phyloP scores from a whole-genome alignment of 2,113 vertebrate genomes.

The Madoqua kirkii region DNA sequence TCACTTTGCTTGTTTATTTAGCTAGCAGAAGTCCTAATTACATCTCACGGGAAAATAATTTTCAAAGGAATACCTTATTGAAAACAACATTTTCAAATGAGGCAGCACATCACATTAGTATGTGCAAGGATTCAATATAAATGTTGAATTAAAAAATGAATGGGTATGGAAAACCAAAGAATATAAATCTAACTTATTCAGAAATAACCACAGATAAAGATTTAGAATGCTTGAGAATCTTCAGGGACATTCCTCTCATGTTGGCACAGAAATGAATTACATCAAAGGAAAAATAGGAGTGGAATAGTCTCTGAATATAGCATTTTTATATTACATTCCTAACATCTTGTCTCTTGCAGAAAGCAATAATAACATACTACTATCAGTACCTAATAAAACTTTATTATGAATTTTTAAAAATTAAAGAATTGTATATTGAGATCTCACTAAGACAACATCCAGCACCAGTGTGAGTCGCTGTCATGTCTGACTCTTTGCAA shows the following conservation, averaged over 20 bases:
- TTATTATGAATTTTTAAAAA: background rate
- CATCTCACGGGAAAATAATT: background rate
- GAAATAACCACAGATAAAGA: background rate
- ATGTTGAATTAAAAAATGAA: background rate
- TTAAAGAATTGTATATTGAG: background rate
- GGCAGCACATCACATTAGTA: background rate
- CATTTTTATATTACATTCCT: background rate
- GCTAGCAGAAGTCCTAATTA: background rate
- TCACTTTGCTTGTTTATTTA: background rate
- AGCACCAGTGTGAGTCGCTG: background rate
- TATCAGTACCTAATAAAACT: background rate
- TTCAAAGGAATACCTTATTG: background rate
- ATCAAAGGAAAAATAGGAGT: background rate
- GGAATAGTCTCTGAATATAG: background rate
- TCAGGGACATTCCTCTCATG: background rate
- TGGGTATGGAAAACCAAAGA: background rate
- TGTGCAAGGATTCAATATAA: background rate
- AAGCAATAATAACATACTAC: background rate
- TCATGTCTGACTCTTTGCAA: accelerated
- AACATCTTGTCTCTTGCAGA: background rate
- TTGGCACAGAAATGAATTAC: background rate
- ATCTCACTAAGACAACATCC: background rate
- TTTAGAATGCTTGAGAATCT: background rate
- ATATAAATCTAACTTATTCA: background rate
- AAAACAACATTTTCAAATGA: background rate